These are phyloP conservation scores for Tachystola acroxantha DNA, from an alignment of 2,888 invertebrate species.

Conservation along the genomic window DNA sequence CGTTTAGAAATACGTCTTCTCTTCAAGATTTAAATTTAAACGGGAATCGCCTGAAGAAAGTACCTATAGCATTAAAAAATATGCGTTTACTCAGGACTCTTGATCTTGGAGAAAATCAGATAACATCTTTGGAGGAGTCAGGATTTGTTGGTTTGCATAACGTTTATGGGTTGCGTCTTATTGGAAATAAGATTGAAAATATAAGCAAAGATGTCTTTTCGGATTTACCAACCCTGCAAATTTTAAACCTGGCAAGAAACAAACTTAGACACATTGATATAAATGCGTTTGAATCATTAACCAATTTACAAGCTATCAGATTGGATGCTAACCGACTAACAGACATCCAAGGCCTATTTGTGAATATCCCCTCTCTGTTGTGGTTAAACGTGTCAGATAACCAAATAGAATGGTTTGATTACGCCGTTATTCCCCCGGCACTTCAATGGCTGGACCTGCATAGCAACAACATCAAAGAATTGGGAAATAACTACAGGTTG, in stretches of 20 bases:
- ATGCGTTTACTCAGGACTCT: slow-evolving; percentile 92
- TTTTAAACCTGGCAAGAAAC: slow-evolving; percentile 93
- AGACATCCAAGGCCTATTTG: slow-evolving; percentile 90
- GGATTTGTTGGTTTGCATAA: slow-evolving; percentile 91
- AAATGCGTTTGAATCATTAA: slow-evolving; percentile 88
- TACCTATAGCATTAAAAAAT: slow-evolving; percentile 89
- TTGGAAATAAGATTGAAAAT: slow-evolving; percentile 91
- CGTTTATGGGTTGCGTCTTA: slow-evolving; percentile 91
- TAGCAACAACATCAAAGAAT: slow-evolving; percentile 88
- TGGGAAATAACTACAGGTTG: slow-evolving; percentile 85
- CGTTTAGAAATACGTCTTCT: slow-evolving; percentile 93
- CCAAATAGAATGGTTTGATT: slow-evolving; percentile 92
- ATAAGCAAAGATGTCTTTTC: slow-evolving; percentile 88
- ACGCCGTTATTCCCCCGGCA: slow-evolving; percentile 87
- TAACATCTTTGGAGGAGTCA: slow-evolving; percentile 87
- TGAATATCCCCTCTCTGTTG: slow-evolving; percentile 88
- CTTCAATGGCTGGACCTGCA: slow-evolving; percentile 94
- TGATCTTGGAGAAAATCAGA: slow-evolving; percentile 94
- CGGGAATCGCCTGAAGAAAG: slow-evolving; percentile 88
- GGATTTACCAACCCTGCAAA: slow-evolving; percentile 88
- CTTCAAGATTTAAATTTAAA: slow-evolving; percentile 94
- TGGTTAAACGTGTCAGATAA: slow-evolving; percentile 96
- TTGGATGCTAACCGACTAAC: slow-evolving; percentile 91
- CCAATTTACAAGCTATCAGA: slow-evolving; percentile 90
- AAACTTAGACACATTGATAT: slow-evolving; percentile 87